A percentile compares a stretch with the other conserved stretches of the same genome.
Evolutionary conservation across 2,888 invertebrate genomes (phyloP).

Genomic region (Nephrocerus scutellatus): DNA sequence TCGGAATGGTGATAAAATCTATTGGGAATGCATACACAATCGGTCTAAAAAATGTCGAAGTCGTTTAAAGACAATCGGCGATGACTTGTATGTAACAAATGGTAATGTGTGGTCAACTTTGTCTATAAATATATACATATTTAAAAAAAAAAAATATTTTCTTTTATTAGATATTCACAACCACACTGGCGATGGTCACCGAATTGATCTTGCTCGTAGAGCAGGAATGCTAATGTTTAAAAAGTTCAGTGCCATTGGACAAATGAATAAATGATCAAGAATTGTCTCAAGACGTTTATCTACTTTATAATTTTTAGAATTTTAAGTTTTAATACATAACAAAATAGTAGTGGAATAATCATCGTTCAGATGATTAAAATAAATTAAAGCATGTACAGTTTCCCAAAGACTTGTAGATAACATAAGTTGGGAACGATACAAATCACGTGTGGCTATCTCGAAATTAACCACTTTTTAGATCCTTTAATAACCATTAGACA

Average conservation of each 20-base stretch:
- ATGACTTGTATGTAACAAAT: slow-evolving; percentile 45
- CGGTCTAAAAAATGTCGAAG: slow-evolving; percentile 46
- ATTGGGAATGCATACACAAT: slow-evolving; percentile 48
- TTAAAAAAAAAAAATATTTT: neutral
- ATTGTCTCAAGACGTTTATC: too few relatives aligned
- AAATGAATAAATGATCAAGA: too few relatives aligned
- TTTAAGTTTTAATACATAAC: too few relatives aligned
- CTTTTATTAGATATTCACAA: slow-evolving; percentile 40
- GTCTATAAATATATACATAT: slow-evolving; percentile 1
- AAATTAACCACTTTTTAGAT: too few relatives aligned
- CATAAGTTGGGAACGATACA: too few relatives aligned
- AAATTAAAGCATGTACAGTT: too few relatives aligned
- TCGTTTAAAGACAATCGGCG: slow-evolving; percentile 45
- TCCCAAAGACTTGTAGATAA: too few relatives aligned
- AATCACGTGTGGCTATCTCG: too few relatives aligned
- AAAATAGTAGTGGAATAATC: too few relatives aligned
- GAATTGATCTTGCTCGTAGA: slow-evolving; percentile 38
- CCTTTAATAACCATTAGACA: too few relatives aligned
- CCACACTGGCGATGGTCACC: slow-evolving; percentile 38
- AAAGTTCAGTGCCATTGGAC: slow-evolving; percentile 37
- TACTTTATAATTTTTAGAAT: too few relatives aligned
- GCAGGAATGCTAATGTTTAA: slow-evolving; percentile 42
- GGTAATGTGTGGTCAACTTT: slow-evolving; percentile 27
- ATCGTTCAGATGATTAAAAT: too few relatives aligned
- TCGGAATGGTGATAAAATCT: slow-evolving; percentile 40